Evolutionary conservation across 1,140 invertebrate species (phyloP).

Genomic region (Coptotermes formosanus): DNA sequence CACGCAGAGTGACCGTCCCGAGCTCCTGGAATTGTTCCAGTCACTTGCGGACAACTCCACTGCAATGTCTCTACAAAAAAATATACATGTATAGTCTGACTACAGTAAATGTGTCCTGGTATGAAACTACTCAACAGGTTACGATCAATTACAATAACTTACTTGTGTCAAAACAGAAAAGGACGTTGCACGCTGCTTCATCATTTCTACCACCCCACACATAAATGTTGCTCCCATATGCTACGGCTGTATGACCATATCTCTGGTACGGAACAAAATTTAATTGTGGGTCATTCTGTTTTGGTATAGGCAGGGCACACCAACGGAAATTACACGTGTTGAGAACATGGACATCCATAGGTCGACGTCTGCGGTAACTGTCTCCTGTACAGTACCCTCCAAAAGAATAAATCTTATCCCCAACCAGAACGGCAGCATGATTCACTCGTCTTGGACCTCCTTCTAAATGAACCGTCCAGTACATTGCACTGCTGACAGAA

Average conservation of each 20-base stretch:
- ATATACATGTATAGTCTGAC: background rate
- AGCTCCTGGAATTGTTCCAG: slow-evolving; percentile 69
- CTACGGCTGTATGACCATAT: slow-evolving; percentile 87
- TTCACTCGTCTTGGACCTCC: slow-evolving; percentile 81
- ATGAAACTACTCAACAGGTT: background rate
- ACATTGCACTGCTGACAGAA: slow-evolving; percentile 46
- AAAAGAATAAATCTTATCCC: slow-evolving; percentile 82
- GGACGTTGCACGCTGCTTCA: slow-evolving; percentile 68
- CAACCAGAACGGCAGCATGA: slow-evolving; percentile 84
- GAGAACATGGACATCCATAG: slow-evolving; percentile 86
- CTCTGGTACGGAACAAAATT: slow-evolving; percentile 55
- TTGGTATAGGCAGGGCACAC: slow-evolving; percentile 46
- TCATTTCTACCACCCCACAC: slow-evolving; percentile 92
- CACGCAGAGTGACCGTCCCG: slow-evolving; percentile 90
- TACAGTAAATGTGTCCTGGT: background rate
- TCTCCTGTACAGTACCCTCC: slow-evolving; percentile 85
- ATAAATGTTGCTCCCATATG: slow-evolving; percentile 72
- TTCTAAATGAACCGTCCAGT: slow-evolving; percentile 79
- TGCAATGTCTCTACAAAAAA: slow-evolving; percentile 53
- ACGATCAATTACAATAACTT: background rate
- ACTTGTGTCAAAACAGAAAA: slow-evolving; percentile 61
- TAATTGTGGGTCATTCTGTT: slow-evolving; percentile 39
- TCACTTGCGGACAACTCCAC: slow-evolving; percentile 66
- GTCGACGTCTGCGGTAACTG: slow-evolving; percentile 64
- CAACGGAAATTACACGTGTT: slow-evolving; percentile 65